These are phyloP conservation scores for Grapholita molesta DNA, from an alignment of 1,140 invertebrate species.

Conservation along the genomic window DNA sequence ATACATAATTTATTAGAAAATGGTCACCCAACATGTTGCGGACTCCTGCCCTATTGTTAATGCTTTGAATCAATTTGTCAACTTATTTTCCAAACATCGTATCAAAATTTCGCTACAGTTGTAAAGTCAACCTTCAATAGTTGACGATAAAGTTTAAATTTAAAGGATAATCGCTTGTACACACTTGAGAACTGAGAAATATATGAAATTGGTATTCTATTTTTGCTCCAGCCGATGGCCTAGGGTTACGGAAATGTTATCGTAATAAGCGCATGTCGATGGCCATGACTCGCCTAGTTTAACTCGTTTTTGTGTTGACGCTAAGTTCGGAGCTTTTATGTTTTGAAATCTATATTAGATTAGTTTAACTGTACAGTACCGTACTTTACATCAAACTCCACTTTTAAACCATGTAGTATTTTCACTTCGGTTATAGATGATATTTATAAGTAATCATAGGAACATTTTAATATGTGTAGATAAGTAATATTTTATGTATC, in stretches of 20 bases:
- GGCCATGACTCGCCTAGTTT: background rate
- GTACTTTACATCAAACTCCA: too few species aligned
- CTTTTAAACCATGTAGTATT: too few species aligned
- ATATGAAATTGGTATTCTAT: constrained; percentile 11
- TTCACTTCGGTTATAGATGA: too few species aligned
- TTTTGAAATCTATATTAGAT: background rate
- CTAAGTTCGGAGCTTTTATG: background rate
- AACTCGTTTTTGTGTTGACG: background rate
- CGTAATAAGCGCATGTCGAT: background rate
- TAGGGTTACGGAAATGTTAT: background rate
- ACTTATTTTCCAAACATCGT: background rate
- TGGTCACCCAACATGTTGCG: background rate
- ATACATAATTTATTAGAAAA: constrained; percentile 7
- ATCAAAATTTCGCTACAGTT: background rate
- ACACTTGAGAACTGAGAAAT: background rate
- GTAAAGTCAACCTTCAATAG: background rate
- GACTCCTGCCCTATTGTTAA: background rate
- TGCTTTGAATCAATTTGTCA: background rate
- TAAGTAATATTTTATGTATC: too few species aligned
- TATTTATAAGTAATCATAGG: too few species aligned
- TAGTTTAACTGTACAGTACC: too few species aligned
- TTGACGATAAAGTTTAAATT: background rate
- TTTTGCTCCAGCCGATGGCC: background rate
- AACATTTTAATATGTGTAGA: too few species aligned
- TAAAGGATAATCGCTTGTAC: background rate